A percentile compares a stretch with the other conserved stretches of the same genome.
Evolutionary conservation across 2,888 invertebrate species (phyloP).

Genomic region (Coecobrya sp.): DNA sequence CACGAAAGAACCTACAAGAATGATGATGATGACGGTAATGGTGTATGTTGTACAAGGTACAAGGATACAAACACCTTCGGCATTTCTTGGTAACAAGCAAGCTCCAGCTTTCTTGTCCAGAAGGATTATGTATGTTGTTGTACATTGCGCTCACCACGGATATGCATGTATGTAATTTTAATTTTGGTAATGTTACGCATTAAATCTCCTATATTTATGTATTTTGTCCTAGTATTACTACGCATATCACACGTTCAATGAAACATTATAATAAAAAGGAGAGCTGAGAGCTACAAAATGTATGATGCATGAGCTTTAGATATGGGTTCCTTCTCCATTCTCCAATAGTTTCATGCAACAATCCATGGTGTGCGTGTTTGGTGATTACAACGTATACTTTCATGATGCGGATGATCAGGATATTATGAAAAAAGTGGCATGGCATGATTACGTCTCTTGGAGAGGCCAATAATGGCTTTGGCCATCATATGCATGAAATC

Average conservation of each 20-base stretch:
- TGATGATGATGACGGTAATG: background rate
- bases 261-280: constrained; percentile 12
- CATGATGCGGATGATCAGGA: constrained; percentile 41
- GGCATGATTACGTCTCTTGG: constrained; percentile 73
- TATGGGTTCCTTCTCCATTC: background rate
- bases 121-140: constrained; percentile 43
- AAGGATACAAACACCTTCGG: constrained; percentile 51
- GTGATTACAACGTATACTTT: constrained; percentile 22
- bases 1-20: background rate
- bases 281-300: background rate
- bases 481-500: constrained; percentile 57
- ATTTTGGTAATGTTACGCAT: constrained; percentile 64
- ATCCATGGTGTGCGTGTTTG: background rate
- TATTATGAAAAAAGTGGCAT: constrained; percentile 67
- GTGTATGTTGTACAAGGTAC: constrained; percentile 41
- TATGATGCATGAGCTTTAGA: constrained; percentile 15
- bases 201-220: background rate
- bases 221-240: constrained; percentile 22
- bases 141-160: constrained; percentile 16
- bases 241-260: background rate
- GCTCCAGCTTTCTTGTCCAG: constrained; percentile 58
- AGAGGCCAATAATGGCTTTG: constrained; percentile 67
- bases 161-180: constrained; percentile 59
- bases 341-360: background rate
- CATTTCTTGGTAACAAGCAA: constrained; percentile 45